A percentile compares a stretch with the other conserved stretches of the same genome.
Evolutionary conservation across 2,797 vertebrate genomes (phyloP).

Genomic region (Sebastes flavidus): DNA sequence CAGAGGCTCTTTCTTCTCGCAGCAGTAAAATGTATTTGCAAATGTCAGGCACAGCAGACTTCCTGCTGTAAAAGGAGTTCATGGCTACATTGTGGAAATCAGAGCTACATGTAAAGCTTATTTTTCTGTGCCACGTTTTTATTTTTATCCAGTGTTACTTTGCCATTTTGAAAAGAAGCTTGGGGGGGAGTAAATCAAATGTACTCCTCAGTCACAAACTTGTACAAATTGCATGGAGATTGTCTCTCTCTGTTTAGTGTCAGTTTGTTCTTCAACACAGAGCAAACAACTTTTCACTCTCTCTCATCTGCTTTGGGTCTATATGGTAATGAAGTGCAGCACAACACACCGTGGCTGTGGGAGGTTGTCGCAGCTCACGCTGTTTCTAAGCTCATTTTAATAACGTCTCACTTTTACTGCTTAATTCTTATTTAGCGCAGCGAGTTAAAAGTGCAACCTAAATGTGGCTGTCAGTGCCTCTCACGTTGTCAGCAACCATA

Average conservation of each 20-base stretch:
- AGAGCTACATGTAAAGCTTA: neutral
- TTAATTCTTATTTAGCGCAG: conserved; percentile 16
- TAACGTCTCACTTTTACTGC: conserved; percentile 11
- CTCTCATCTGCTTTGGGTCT: conserved; percentile 15
- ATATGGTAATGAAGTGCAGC: conserved; percentile 37
- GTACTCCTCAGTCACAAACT: neutral
- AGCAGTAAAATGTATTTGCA: conserved; percentile 29
- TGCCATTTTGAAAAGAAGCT: conserved; percentile 8
- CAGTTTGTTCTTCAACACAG: conserved; percentile 14
- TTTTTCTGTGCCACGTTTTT: neutral
- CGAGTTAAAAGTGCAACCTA: conserved; percentile 1
- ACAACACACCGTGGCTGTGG: neutral
- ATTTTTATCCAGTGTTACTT: conserved; percentile 9
- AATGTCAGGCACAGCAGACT: conserved; percentile 35
- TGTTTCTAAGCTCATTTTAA: conserved; percentile 29
- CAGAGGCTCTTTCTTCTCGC: conserved; percentile 3
- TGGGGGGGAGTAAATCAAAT: conserved; percentile 2
- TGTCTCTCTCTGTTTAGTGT: neutral
- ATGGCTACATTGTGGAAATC: neutral
- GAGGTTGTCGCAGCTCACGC: conserved; percentile 22
- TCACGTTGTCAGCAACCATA: conserved; percentile 12
- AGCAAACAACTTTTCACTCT: conserved; percentile 13
- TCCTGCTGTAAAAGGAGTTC: conserved; percentile 17
- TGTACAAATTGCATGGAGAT: neutral
- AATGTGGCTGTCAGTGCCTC: conserved; percentile 8